Conservation (phyloP, 2,888 invertebrate species). For the Nezara viridula region DNA sequence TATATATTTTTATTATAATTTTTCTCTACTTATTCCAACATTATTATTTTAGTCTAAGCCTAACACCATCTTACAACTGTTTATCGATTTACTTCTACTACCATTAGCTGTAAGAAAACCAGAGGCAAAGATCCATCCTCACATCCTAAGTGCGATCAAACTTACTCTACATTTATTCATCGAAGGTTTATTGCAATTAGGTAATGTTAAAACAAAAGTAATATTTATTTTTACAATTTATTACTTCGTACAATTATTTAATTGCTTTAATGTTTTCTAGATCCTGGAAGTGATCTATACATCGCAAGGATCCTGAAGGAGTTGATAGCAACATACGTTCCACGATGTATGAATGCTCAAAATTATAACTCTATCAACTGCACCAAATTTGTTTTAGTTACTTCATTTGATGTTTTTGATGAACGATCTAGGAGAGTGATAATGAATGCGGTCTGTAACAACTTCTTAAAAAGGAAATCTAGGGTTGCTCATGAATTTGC, state of each 20-base stretch:
- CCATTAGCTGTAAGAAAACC: conserved; percentile 71
- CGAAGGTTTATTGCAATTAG: conserved; percentile 71
- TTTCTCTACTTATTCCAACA: not conserved
- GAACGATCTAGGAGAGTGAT: conserved; percentile 64
- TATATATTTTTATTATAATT: not conserved
- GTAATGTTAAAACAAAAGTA: conserved; percentile 67
- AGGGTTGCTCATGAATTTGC: conserved; percentile 65
- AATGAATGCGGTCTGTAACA: conserved; percentile 64
- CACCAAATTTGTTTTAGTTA: conserved; percentile 58
- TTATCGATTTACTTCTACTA: conserved; percentile 72
- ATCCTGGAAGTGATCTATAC: conserved; percentile 65
- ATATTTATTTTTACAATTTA: not conserved
- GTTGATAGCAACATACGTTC: conserved; percentile 66
- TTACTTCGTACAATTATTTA: not conserved
- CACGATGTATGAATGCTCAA: conserved; percentile 66
- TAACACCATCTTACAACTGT: conserved; percentile 71
- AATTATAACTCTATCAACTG: conserved; percentile 61
- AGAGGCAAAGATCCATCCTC: conserved; percentile 69
- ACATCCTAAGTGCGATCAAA: conserved; percentile 70
- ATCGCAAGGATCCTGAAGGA: conserved; percentile 65
- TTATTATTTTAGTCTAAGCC: conserved; percentile 66
- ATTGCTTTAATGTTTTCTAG: conserved; percentile 61
- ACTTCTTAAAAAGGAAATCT: conserved; percentile 66
- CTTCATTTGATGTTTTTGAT: conserved; percentile 58
- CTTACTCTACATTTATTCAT: conserved; percentile 73